Base-by-base conservation (phyloP, 2,797 vertebrate species). In the Betta splendens region DNA sequence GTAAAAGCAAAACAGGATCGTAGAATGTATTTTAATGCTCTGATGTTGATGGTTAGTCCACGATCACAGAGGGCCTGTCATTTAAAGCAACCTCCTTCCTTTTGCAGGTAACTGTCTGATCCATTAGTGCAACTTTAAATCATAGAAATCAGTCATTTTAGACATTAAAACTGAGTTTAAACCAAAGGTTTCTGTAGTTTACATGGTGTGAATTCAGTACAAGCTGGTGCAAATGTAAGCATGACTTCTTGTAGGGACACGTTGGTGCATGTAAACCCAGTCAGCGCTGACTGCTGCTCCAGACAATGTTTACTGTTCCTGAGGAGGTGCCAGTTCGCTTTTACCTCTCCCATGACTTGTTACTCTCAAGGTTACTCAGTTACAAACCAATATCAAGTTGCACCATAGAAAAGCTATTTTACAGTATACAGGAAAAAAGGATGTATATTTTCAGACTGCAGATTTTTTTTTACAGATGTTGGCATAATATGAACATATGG, bases 361-460 rank as follows among this genome's bases (percentile, higher is more conserved):
- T 79, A 49, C 74, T 67, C 57, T 74, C 73, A 74, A 77, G 64
- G 75, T 86, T 84, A 78, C 85, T 86, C 83, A 75, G 72, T 83
- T 82, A 79, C 75, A 83, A 74, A 84, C 56, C 77, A 75, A 80
- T 66, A 72, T 85, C 64, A 72, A 76, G 66, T 78, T 79, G 67
- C 84, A 90, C 81, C 83, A 85, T 81, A 87, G 79, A 88, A 85
- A 85, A 77, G 75, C 80, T 90, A 92, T 92, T 92, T 92, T 92
- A 88, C 87, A 80, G 71, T 87, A 83, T 73, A 88, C 84, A 85
- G 85, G 85, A 84, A 85, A n/a, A 87, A 82, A 87, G 88, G 88
- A 86, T 91, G 91, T 92, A 92, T 92, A 90, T 93, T 93, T 92
- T 92, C 83, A 88, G 84, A 87, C 77, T 85, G 89, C 87, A 88